These are phyloP conservation scores for Nothocercus julius DNA, from an alignment of 2,113 vertebrate genomes.

Conservation along the genomic window DNA sequence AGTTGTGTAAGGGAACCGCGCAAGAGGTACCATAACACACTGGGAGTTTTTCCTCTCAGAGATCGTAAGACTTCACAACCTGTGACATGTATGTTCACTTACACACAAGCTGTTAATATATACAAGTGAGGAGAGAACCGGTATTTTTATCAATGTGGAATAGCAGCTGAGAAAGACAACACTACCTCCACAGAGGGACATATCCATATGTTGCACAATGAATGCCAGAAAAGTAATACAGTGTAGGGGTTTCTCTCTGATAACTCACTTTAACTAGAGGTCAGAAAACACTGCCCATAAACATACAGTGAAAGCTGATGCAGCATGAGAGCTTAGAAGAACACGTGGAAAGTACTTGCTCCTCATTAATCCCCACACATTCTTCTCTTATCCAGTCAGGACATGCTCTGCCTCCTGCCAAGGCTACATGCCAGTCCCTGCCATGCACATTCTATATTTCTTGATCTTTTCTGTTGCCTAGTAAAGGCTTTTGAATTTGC, in stretches of 20 bases:
- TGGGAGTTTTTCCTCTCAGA: slow-evolving; percentile 26
- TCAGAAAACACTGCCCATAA: not conserved
- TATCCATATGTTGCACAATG: slow-evolving; percentile 48
- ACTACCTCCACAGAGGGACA: slow-evolving; percentile 64
- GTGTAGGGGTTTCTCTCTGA: not conserved
- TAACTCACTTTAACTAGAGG: not conserved
- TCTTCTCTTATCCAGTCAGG: not conserved
- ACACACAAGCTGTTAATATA: slow-evolving; percentile 67
- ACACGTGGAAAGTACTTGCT: not conserved
- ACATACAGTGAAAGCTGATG: not conserved
- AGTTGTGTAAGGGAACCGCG: slow-evolving; percentile 38
- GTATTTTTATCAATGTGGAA: slow-evolving; percentile 73
- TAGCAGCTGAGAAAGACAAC: slow-evolving; percentile 70
- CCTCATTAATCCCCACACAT: not conserved
- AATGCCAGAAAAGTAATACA: slow-evolving; percentile 55
- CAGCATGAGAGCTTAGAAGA: not conserved
- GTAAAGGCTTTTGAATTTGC: slow-evolving; percentile 43
- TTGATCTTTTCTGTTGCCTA: slow-evolving; percentile 46
- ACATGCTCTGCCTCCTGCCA: not conserved
- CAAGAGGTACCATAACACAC: slow-evolving; percentile 45
- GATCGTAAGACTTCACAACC: slow-evolving; percentile 54
- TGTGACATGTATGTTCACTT: slow-evolving; percentile 60
- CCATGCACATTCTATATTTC: not conserved
- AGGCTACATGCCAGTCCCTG: not conserved
- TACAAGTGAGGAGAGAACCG: slow-evolving; percentile 55